phyloP scores from a whole-genome alignment of 2,888 invertebrate genomes.

The Drosophila aldrichi region DNA sequence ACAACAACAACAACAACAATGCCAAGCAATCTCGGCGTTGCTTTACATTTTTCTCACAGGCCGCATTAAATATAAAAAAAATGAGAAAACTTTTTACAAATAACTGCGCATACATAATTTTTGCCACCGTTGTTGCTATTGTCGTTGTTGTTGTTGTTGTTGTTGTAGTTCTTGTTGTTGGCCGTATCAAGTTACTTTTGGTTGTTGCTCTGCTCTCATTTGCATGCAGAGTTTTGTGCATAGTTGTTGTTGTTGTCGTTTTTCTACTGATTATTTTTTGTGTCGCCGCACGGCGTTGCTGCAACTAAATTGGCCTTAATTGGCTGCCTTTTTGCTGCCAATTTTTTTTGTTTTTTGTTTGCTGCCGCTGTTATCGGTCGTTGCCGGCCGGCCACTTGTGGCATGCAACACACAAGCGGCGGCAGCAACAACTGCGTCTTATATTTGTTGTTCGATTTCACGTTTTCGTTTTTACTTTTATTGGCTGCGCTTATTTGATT shows the following conservation, averaged over 20 bases:
- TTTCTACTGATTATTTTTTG: constrained; percentile 62
- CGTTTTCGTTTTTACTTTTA: constrained; percentile 52
- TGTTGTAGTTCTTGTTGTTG: constrained; percentile 44
- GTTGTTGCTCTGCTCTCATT: constrained; percentile 77
- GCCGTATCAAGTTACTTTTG: constrained; percentile 76
- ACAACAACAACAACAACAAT: constrained; percentile 11
- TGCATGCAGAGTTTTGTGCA: constrained; percentile 65
- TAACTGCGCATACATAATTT: constrained; percentile 69
- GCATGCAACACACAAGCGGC: constrained; percentile 57
- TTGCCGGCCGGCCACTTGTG: constrained; percentile 72
- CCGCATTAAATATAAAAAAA: constrained; percentile 44
- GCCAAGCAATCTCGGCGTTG: constrained; percentile 24
- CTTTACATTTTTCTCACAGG: constrained; percentile 74
- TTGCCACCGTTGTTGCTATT: constrained; percentile 37
- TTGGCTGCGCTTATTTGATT: constrained; percentile 66
- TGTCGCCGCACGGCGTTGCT: constrained; percentile 68
- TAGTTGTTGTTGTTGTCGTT: constrained; percentile 39
- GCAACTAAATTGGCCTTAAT: constrained; percentile 80
- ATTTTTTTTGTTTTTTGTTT: constrained; percentile 51
- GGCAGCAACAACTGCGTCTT: constrained; percentile 1
- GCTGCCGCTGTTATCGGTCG: constrained; percentile 64
- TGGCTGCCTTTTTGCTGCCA: constrained; percentile 78
- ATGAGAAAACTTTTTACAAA: constrained; percentile 68
- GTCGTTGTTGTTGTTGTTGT: constrained; percentile 13
- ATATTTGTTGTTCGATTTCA: constrained; percentile 18